Evolutionary conservation across 2,113 vertebrate genomes (phyloP).

Genomic region (Mixornis gularis): DNA sequence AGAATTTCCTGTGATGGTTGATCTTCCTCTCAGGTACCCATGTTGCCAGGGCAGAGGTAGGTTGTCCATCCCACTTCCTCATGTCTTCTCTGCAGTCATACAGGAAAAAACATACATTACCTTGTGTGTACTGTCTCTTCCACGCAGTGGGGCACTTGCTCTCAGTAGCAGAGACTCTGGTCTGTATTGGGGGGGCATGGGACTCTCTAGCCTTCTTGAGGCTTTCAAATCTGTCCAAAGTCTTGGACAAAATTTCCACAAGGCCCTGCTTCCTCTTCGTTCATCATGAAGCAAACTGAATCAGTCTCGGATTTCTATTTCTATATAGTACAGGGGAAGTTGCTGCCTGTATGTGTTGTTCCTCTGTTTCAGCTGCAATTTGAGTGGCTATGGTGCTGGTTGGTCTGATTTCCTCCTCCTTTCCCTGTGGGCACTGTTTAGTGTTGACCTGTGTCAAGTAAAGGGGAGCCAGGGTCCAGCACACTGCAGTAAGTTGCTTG

Average conservation of each 20-base stretch:
- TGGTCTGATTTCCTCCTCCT: background rate
- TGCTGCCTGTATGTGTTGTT: background rate
- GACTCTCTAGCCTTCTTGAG: background rate
- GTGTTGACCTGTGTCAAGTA: background rate
- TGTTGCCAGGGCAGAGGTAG: background rate
- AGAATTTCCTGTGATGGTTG: background rate
- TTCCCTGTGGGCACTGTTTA: too few species aligned
- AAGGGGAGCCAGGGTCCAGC: background rate
- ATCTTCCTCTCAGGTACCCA: background rate
- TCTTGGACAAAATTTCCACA: background rate
- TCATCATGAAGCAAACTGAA: background rate
- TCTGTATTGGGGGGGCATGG: background rate
- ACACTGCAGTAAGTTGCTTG: fast-evolving
- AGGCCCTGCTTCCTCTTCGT: background rate
- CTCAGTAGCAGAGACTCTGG: background rate
- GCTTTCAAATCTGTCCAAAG: background rate
- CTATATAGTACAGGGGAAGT: too few species aligned
- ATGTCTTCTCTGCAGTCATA: background rate
- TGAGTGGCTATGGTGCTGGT: too few species aligned
- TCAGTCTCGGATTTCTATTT: background rate
- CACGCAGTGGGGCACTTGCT: fast-evolving
- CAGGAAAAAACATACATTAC: background rate
- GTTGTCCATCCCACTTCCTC: background rate
- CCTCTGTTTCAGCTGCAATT: background rate
- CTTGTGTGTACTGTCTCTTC: background rate